phyloP scores from a whole-genome alignment of 2,797 vertebrate genomes.

The Pseudotriccus pelzelni region DNA sequence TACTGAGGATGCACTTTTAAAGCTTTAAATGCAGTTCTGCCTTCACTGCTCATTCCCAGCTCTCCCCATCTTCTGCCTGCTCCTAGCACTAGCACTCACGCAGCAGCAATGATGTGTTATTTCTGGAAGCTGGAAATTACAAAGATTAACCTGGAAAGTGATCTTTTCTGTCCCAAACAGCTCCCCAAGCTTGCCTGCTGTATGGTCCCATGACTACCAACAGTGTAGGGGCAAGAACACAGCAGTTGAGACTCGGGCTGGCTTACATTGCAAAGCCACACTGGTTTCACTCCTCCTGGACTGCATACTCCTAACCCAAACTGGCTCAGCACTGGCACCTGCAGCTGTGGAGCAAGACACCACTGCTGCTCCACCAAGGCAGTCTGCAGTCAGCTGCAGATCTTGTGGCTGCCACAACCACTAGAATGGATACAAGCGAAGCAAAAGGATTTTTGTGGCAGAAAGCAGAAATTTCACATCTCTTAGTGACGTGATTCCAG shows the following conservation, averaged over 20 bases:
- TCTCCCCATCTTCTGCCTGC: not conserved
- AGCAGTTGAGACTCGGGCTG: not conserved
- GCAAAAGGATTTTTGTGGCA: not conserved
- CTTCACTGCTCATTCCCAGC: not conserved
- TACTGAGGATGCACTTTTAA: not conserved
- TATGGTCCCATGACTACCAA: not conserved
- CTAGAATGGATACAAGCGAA: fast-evolving
- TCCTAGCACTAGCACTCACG: not conserved
- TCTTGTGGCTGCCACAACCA: not conserved
- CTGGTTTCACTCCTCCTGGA: not conserved
- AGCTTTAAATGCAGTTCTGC: not conserved
- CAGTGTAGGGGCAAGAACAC: not conserved
- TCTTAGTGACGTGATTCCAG: not conserved
- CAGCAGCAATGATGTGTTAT: not conserved
- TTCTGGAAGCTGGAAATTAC: not conserved
- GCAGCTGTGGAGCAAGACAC: not conserved
- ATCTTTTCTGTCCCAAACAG: not conserved
- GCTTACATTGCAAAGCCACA: not conserved
- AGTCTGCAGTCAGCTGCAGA: not conserved
- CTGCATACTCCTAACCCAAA: not conserved
- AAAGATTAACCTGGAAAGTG: not conserved
- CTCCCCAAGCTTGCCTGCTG: not conserved
- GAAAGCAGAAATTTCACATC: not conserved
- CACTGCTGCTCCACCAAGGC: not conserved
- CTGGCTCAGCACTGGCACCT: not conserved